phyloP scores from a whole-genome alignment of 1,140 invertebrate species.

The Diorhabda carinulata region DNA sequence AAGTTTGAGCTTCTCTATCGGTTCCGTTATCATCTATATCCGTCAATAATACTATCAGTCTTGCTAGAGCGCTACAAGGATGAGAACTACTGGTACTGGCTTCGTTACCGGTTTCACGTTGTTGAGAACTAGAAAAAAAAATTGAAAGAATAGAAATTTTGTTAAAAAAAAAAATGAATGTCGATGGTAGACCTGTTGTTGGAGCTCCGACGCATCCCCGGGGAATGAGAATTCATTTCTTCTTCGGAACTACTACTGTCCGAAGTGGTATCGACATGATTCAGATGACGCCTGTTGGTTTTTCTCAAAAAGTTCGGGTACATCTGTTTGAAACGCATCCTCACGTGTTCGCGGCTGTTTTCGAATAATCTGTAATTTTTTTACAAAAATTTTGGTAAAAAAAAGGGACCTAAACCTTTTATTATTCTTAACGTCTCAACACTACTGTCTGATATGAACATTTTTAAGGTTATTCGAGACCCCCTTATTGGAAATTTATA shows the following conservation, averaged over 20 bases:
- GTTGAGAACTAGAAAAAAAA: neutral
- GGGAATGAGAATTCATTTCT: slow-evolving; percentile 20
- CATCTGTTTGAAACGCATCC: slow-evolving; percentile 35
- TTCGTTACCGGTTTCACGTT: too few species aligned
- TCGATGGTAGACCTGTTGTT: too few species aligned
- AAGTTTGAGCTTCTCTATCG: neutral
- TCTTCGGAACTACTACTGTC: slow-evolving; percentile 42
- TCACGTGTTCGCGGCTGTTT: slow-evolving; percentile 32
- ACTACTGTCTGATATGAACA: too few species aligned
- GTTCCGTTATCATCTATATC: neutral
- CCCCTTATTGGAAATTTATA: too few species aligned
- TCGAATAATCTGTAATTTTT: slow-evolving; percentile 32
- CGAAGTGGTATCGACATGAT: slow-evolving; percentile 33
- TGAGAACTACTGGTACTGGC: neutral
- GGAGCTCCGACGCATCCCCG: neutral
- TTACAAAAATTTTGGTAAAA: too few species aligned
- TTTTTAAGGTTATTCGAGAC: too few species aligned
- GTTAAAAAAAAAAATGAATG: too few species aligned
- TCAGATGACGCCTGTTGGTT: slow-evolving; percentile 22
- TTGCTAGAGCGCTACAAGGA: neutral
- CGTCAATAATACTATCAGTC: neutral
- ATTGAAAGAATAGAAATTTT: too few species aligned
- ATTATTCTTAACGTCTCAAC: too few species aligned
- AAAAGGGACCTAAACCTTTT: too few species aligned
- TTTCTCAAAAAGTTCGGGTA: slow-evolving; percentile 32